phyloP scores from a whole-genome alignment of 2,113 vertebrate species.

The Microtus richardsoni region DNA sequence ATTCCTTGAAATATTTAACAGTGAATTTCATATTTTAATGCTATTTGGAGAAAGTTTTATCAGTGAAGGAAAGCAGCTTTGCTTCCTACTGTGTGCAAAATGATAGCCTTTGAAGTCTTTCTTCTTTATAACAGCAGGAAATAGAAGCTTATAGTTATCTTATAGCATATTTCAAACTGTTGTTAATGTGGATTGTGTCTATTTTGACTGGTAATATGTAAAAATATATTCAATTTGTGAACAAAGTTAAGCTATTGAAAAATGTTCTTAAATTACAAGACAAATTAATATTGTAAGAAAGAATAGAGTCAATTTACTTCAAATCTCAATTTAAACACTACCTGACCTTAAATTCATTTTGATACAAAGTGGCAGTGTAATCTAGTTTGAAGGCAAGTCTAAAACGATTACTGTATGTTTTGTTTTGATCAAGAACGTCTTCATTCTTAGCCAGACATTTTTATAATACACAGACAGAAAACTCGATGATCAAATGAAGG shows the following conservation, averaged over 20 bases:
- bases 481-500: neutral
- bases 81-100: constrained; percentile 32
- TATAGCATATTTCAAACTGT: neutral
- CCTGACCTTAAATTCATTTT: neutral
- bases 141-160: constrained; percentile 35
- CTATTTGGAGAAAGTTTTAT: constrained; percentile 56
- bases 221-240: constrained; percentile 37
- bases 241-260: constrained; percentile 12
- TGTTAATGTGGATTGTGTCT: constrained; percentile 22
- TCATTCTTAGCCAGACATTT: neutral
- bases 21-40: constrained; percentile 74
- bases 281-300: neutral
- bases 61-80: constrained; percentile 66
- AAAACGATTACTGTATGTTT: neutral
- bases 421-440: neutral
- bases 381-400: constrained; percentile 17
- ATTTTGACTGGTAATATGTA: neutral
- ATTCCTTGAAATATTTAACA: constrained; percentile 69
- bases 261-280: neutral
- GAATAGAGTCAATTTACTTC: neutral
- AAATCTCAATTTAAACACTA: constrained; percentile 11
- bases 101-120: constrained; percentile 63
- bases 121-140: neutral
- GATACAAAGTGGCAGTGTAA: neutral
- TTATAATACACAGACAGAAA: neutral